Percentiles rank a stretch among this genome's conserved stretches.
Evolutionary conservation across 2,113 vertebrate species (phyloP).

Genomic region (Paralichthys olivaceus): DNA sequence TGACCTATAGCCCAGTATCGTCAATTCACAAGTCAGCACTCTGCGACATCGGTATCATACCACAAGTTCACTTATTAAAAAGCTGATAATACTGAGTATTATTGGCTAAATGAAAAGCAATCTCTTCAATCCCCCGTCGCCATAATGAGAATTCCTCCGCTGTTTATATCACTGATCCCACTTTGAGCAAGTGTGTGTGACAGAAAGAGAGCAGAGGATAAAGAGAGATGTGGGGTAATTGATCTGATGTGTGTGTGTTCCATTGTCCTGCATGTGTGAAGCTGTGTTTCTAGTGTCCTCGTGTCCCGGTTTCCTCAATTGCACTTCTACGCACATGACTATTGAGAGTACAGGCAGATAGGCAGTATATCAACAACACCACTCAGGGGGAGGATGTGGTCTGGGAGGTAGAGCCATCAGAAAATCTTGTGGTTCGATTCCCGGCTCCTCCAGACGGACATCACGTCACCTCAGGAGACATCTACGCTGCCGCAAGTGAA

Average conservation of each 20-base stretch:
- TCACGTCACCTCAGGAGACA: no score
- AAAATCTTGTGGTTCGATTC: not conserved
- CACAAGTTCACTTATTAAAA: not conserved
- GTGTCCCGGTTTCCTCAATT: not conserved
- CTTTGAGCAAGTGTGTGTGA: not conserved
- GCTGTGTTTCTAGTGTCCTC: not conserved
- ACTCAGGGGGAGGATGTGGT: not conserved
- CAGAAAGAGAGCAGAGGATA: not conserved
- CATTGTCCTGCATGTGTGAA: not conserved
- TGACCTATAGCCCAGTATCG: no score
- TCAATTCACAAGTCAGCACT: no score
- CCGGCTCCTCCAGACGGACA: no score
- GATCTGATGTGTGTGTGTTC: not conserved
- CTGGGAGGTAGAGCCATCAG: not conserved
- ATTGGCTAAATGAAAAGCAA: conserved; percentile 45
- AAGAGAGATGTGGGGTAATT: not conserved
- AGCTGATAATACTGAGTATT: conserved; percentile 45
- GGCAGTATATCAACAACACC: not conserved
- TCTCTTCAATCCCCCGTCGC: conserved; percentile 50
- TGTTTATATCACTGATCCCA: conserved; percentile 53
- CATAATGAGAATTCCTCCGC: conserved; percentile 62
- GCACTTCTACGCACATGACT: not conserved
- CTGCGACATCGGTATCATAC: no score
- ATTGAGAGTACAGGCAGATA: no score
- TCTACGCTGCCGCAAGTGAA: no score